A percentile compares a stretch with the other conserved stretches of the same genome.
Conservation (phyloP, 2,113 vertebrate species). For the Apaloderma vittatum region DNA sequence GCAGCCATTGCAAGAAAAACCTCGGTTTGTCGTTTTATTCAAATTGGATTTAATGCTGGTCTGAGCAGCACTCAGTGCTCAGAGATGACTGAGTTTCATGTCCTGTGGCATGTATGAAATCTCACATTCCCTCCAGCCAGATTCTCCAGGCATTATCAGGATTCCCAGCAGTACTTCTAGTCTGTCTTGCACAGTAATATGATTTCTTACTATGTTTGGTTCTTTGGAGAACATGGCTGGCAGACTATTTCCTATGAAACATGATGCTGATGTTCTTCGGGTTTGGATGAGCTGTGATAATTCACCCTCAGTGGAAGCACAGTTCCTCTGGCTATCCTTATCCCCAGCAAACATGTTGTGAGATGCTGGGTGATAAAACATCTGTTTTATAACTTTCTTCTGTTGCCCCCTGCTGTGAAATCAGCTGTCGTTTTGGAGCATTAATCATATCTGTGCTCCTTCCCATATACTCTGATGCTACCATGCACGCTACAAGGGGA, state of each 20-base stretch:
- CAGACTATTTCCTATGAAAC: neutral
- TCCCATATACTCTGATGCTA: neutral
- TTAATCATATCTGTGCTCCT: neutral
- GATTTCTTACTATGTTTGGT: neutral
- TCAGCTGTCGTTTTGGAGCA: neutral
- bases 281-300: neutral
- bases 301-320: neutral
- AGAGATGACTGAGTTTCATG: neutral
- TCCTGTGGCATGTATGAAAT: neutral
- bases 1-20: neutral
- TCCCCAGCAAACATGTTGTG: constrained; percentile 50
- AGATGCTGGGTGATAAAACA: constrained; percentile 37
- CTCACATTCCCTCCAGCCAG: neutral
- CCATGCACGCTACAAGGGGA: rapidly evolving
- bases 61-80: neutral
- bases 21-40: neutral
- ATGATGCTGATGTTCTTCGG: neutral
- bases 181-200: neutral
- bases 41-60: neutral
- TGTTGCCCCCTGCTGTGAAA: constrained; percentile 23
- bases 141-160: neutral
- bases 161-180: neutral
- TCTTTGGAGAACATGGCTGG: neutral
- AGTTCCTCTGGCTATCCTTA: neutral
- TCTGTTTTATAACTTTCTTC: constrained; percentile 34